phyloP scores from a whole-genome alignment of 2,888 invertebrate genomes.

The Chymomyza amoena region DNA sequence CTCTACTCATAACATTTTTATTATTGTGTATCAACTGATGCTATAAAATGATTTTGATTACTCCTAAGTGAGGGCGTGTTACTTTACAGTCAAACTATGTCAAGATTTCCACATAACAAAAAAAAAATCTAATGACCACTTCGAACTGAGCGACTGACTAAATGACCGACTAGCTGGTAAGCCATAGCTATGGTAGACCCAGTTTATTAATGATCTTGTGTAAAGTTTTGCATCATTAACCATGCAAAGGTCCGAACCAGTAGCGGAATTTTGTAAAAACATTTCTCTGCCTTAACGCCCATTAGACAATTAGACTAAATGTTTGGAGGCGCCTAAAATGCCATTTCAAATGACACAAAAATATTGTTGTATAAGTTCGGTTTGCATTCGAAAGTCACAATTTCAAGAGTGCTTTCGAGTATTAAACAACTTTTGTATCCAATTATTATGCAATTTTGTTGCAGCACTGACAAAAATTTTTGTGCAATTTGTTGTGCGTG shows the following conservation, averaged over 20 bases:
- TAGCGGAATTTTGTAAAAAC: conserved; percentile 14
- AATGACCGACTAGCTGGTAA: background rate
- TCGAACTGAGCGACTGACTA: background rate
- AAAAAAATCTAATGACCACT: conserved; percentile 5
- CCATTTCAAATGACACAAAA: background rate
- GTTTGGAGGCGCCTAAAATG: background rate
- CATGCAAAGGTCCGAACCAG: background rate
- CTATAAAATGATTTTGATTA: conserved; percentile 47
- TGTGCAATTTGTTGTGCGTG: background rate
- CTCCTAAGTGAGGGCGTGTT: conserved; percentile 2
- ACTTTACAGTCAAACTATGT: conserved; percentile 27
- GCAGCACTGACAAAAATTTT: conserved; percentile 5
- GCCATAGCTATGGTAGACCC: background rate
- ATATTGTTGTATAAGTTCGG: background rate
- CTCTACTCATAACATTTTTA: background rate
- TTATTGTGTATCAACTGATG: conserved; percentile 35
- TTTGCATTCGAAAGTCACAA: conserved; percentile 34
- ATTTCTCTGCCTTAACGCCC: conserved; percentile 38
- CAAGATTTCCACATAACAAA: conserved; percentile 38
- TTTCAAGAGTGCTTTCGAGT: conserved; percentile 8
- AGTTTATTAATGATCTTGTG: conserved; percentile 39
- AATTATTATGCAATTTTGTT: conserved; percentile 7
- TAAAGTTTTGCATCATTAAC: conserved; percentile 14
- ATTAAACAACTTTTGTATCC: conserved; percentile 5
- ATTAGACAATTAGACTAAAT: conserved; percentile 38